These are phyloP conservation scores for Vulpes lagopus DNA, from an alignment of 2,113 vertebrate genomes.

Conservation along the genomic window DNA sequence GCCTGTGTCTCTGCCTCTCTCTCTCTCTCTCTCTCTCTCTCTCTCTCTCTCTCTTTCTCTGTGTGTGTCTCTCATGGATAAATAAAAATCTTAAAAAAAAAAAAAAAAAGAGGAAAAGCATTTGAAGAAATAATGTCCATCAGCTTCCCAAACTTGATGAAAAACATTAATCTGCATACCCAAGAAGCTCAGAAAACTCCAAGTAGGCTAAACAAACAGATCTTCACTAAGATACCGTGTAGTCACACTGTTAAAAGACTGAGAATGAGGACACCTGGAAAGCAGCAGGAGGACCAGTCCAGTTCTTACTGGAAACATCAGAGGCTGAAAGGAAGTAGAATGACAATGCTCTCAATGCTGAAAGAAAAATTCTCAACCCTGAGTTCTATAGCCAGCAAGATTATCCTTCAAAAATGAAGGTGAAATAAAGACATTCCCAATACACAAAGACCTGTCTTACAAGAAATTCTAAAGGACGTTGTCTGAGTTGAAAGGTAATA, in stretches of 20 bases:
- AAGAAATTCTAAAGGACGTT: background rate
- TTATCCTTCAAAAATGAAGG: background rate
- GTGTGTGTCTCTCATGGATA: no score
- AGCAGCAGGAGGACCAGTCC: background rate
- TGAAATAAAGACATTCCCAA: background rate
- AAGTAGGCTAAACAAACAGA: background rate
- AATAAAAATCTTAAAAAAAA: no score
- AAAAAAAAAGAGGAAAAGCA: background rate
- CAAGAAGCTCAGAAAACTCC: background rate
- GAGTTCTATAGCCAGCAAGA: background rate
- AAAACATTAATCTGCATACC: background rate
- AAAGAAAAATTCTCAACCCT: background rate
- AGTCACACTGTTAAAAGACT: background rate
- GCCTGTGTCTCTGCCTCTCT: no score
- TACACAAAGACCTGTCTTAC: background rate
- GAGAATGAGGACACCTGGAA: background rate
- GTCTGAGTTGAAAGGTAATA: background rate
- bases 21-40: no score
- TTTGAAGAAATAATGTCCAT: background rate
- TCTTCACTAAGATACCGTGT: background rate
- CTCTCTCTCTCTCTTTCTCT: no score
- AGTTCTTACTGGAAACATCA: background rate
- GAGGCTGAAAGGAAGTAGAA: background rate
- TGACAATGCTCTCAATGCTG: background rate
- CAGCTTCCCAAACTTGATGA: background rate